phyloP scores from a whole-genome alignment of 2,888 invertebrate species.

The Ormyrus thymus region DNA sequence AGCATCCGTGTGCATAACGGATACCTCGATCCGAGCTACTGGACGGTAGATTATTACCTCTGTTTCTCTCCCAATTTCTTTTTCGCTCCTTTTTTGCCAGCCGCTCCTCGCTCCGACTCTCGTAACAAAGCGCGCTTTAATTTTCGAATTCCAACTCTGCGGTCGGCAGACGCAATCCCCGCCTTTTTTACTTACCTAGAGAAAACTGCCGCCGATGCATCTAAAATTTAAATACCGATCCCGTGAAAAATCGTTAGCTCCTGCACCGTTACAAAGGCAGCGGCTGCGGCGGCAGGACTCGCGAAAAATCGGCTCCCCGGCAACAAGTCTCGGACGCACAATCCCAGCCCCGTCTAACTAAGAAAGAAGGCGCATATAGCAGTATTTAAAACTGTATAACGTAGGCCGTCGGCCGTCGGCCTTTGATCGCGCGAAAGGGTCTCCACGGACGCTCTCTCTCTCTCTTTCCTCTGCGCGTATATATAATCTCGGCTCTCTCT shows the following conservation, averaged over 20 bases:
- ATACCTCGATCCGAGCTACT: conserved; percentile 42
- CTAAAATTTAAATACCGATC: too few relatives aligned
- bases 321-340: too few relatives aligned
- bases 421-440: conserved; percentile 37
- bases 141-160: background rate
- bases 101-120: too few relatives aligned
- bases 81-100: background rate
- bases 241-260: too few relatives aligned
- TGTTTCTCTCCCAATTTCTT: conserved; percentile 16
- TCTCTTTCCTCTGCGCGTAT: background rate
- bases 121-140: background rate
- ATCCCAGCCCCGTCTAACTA: too few relatives aligned
- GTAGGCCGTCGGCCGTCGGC: conserved; percentile 13
- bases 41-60: conserved; percentile 37
- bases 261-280: too few relatives aligned
- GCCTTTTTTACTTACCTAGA: too few relatives aligned
- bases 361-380: background rate
- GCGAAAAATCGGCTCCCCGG: too few relatives aligned
- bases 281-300: too few relatives aligned
- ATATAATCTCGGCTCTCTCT: background rate
- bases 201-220: too few relatives aligned
- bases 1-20: conserved; percentile 21
- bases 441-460: background rate
- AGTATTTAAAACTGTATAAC: conserved; percentile 18
- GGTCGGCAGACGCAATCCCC: too few relatives aligned